Evolutionary conservation across 2,888 invertebrate genomes (phyloP).

Genomic region (Hoplodrina blanda): DNA sequence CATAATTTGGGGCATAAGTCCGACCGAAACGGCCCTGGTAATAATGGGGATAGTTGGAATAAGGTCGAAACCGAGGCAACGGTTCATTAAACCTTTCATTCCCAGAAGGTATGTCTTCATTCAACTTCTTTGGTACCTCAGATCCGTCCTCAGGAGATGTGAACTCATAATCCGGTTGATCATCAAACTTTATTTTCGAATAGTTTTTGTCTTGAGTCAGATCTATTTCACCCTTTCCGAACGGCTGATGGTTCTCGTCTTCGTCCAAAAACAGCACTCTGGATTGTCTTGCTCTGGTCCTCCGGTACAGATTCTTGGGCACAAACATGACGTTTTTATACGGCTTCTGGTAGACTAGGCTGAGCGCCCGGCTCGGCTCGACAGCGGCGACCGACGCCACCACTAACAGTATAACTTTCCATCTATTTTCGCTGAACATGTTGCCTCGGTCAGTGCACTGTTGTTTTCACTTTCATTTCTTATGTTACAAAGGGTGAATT

Average conservation of each 20-base stretch:
- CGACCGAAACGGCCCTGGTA: conserved; percentile 82
- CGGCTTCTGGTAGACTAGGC: conserved; percentile 80
- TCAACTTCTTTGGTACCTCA: conserved; percentile 59
- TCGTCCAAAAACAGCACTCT: conserved; percentile 84
- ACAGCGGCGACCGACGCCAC: conserved; percentile 79
- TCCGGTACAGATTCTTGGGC: conserved; percentile 78
- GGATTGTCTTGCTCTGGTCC: conserved; percentile 71
- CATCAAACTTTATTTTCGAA: conserved; percentile 88
- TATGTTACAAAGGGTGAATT: conserved; percentile 48
- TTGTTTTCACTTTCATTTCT: conserved; percentile 87
- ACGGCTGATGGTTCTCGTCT: conserved; percentile 79
- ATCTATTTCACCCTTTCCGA: conserved; percentile 85
- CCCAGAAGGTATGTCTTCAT: conserved; percentile 73
- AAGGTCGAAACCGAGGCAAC: conserved; percentile 74
- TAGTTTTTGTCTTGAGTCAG: conserved; percentile 78
- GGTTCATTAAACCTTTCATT: conserved; percentile 86
- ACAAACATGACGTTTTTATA: conserved; percentile 83
- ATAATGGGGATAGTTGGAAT: conserved; percentile 74
- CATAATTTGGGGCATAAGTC: conserved; percentile 82
- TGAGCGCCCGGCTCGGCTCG: conserved; percentile 85
- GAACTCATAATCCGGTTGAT: conserved; percentile 85
- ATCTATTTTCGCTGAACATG: conserved; percentile 87
- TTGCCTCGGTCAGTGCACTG: conserved; percentile 86
- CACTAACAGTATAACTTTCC: conserved; percentile 87
- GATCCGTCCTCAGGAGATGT: conserved; percentile 78